Evolutionary conservation across 2,113 vertebrate genomes (phyloP).

Genomic region (Lethenteron camtschaticum): DNA sequence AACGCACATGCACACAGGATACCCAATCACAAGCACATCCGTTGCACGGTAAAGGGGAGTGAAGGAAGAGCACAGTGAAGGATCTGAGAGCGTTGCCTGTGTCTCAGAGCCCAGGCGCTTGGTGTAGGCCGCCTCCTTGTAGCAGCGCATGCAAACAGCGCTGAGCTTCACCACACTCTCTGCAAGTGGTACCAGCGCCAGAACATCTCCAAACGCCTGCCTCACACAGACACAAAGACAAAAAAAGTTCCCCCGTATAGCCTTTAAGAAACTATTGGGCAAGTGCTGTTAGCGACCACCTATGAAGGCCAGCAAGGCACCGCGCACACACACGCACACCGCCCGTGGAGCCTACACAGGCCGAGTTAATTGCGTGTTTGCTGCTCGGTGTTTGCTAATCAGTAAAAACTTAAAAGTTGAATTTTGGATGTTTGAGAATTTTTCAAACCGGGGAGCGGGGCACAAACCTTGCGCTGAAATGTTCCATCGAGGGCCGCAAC

Average conservation of each 20-base stretch:
- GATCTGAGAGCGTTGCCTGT: conserved; percentile 32
- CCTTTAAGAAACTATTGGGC: no score
- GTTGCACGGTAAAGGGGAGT: no score
- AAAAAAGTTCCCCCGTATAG: not conserved
- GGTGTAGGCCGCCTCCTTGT: conserved; percentile 69
- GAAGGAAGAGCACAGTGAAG: no score
- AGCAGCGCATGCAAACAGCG: conserved; percentile 84
- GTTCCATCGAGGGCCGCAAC: conserved; percentile 84
- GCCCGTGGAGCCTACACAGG: no score
- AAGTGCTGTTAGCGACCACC: no score
- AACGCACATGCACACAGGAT: not conserved
- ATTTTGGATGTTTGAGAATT: no score
- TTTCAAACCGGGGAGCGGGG: no score
- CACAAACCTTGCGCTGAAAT: conserved; percentile 70
- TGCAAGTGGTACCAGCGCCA: conserved; percentile 62
- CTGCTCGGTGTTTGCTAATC: no score
- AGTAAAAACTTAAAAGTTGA: no score
- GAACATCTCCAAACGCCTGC: conserved; percentile 67
- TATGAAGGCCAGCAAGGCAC: no score
- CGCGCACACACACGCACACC: no score
- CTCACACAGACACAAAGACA: not conserved
- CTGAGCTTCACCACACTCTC: conserved; percentile 91
- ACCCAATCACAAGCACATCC: not conserved
- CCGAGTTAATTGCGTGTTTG: no score
- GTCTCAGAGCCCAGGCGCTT: conserved; percentile 62